phyloP scores from a whole-genome alignment of 1,140 invertebrate species.

The Papilio glaucus region DNA sequence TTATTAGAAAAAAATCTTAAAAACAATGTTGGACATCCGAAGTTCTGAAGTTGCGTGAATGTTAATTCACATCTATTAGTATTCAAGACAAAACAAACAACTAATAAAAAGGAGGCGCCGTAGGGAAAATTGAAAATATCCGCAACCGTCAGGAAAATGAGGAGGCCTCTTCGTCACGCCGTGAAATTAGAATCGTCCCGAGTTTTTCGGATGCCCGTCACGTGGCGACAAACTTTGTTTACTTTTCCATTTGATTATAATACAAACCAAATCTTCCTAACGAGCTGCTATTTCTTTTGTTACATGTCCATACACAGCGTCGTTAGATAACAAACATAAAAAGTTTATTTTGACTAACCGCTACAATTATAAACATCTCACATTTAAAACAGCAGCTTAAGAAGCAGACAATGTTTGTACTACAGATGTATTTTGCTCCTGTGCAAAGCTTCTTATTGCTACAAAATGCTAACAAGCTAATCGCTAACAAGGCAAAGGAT shows the following conservation, averaged over 20 bases:
- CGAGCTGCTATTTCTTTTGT: conserved; percentile 42
- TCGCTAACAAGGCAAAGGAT: not conserved
- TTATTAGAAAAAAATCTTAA: not conserved
- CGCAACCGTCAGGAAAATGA: conserved; percentile 79
- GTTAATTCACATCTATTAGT: conserved; percentile 73
- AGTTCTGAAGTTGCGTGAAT: conserved; percentile 58
- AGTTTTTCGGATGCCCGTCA: conserved; percentile 63
- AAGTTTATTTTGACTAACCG: not conserved
- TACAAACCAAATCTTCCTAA: conserved; percentile 63
- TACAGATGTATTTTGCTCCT: not conserved
- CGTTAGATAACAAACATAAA: not conserved
- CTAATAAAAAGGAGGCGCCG: conserved; percentile 78
- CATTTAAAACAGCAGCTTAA: not conserved
- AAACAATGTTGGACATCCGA: conserved; percentile 11
- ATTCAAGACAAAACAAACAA: conserved; percentile 78
- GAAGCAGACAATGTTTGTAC: not conserved
- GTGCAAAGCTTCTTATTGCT: not conserved
- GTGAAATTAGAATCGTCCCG: conserved; percentile 74
- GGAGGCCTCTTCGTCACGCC: conserved; percentile 71
- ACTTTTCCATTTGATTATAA: conserved; percentile 75
- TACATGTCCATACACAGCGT: not conserved
- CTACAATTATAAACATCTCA: not conserved
- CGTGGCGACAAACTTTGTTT: conserved; percentile 74
- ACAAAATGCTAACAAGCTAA: not conserved
- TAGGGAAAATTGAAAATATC: conserved; percentile 81